Evolutionary conservation across 2,113 vertebrate species (phyloP).

Genomic region (Petroica traversi): DNA sequence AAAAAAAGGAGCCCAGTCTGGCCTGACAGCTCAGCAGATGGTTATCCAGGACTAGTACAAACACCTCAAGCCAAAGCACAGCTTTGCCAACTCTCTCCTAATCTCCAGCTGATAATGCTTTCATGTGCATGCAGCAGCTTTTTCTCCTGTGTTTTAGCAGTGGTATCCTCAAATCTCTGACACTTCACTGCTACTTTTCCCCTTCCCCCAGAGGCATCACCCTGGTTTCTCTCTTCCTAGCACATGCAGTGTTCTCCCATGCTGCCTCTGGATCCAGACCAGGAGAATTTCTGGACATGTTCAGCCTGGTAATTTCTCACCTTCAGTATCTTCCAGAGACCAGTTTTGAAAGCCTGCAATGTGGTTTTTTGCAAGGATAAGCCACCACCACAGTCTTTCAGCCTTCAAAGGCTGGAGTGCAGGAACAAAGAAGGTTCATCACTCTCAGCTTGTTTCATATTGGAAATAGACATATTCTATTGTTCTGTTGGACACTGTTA

Average conservation of each 20-base stretch:
- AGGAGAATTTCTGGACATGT: not conserved
- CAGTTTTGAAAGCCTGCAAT: not conserved
- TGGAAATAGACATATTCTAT: not conserved
- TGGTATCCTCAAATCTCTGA: not conserved
- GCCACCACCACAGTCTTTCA: not conserved
- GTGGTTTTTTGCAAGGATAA: not conserved
- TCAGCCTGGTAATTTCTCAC: not conserved
- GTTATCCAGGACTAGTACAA: slow-evolving; percentile 6
- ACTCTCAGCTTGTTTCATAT: not conserved
- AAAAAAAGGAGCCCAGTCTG: not conserved
- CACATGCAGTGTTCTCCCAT: not conserved
- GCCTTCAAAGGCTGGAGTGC: not conserved
- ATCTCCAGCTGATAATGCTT: not conserved
- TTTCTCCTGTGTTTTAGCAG: not conserved
- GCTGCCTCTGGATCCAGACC: not conserved
- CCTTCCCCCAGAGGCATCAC: not conserved
- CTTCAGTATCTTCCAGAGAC: not conserved
- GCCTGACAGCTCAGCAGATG: slow-evolving; percentile 29
- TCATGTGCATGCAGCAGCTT: not conserved
- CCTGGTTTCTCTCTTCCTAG: not conserved
- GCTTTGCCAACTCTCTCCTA: not conserved
- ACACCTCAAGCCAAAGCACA: not conserved
- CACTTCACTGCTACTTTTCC: not conserved
- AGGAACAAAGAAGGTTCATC: not conserved
- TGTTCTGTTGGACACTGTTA: not conserved